phyloP scores from a whole-genome alignment of 2,113 vertebrate species.

The Mirza zaza region DNA sequence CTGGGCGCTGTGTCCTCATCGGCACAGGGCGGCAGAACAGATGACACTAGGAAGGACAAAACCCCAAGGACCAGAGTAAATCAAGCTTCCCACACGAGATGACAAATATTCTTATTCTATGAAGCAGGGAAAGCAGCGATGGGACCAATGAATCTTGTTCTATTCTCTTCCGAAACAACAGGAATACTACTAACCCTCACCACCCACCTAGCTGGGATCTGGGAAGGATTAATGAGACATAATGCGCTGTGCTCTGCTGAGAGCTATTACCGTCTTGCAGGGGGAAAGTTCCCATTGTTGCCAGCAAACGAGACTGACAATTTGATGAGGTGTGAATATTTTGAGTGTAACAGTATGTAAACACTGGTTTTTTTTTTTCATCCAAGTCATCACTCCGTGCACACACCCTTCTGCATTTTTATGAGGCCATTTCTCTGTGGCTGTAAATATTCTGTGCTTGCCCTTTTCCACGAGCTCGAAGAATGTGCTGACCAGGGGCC shows the following conservation, averaged over 20 bases:
- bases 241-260: slow-evolving; percentile 33
- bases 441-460: slow-evolving; percentile 59
- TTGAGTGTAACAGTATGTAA: slow-evolving; percentile 76
- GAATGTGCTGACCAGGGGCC: slow-evolving; percentile 65
- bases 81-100: not conserved
- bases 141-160: not conserved
- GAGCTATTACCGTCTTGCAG: slow-evolving; percentile 65
- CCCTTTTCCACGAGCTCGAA: slow-evolving; percentile 49
- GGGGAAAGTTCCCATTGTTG: slow-evolving; percentile 68
- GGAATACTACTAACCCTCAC: slow-evolving; percentile 31
- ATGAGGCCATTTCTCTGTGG: slow-evolving; percentile 66
- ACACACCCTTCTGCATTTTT: slow-evolving; percentile 70
- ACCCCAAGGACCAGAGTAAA: not conserved
- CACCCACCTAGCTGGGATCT: slow-evolving; percentile 68
- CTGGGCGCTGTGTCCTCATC: not conserved
- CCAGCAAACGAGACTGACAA: slow-evolving; percentile 71
- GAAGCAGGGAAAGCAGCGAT: not conserved
- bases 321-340: slow-evolving; percentile 81
- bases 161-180: not conserved
- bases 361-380: slow-evolving; percentile 65
- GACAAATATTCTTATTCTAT: not conserved
- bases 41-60: not conserved
- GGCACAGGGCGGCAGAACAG: not conserved
- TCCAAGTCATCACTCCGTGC: slow-evolving; percentile 61
- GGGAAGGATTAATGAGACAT: slow-evolving; percentile 75